Evolutionary conservation across 30 jellyfish, hydroid and myxozoan species (phyloP).

Genomic region (Cassiopea xamachana): DNA sequence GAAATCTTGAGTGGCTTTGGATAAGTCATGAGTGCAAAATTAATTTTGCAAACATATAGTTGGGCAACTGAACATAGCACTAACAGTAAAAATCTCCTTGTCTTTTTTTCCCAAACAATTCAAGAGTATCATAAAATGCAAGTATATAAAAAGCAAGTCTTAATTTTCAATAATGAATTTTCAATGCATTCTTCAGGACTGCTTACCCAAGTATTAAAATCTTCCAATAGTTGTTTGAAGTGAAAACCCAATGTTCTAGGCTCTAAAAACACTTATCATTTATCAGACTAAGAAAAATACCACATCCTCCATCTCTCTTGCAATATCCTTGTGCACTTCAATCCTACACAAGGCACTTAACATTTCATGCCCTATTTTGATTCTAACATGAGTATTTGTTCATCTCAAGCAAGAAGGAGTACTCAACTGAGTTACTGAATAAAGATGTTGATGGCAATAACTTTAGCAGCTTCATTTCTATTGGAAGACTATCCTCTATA

Average conservation of each 20-base stretch:
- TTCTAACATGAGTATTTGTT: constrained; percentile 21
- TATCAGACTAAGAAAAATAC: neutral
- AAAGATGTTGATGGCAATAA: constrained; percentile 12
- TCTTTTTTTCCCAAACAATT: too few species aligned
- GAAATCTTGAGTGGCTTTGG: neutral
- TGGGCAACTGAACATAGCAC: too few species aligned
- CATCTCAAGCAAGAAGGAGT: constrained; percentile 34
- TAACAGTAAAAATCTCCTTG: too few species aligned
- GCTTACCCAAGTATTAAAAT: too few species aligned
- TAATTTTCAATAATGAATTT: too few species aligned
- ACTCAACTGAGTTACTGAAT: constrained; percentile 42
- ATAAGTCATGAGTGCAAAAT: too few species aligned
- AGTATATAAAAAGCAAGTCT: too few species aligned
- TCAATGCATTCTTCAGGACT: too few species aligned
- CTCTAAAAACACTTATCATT: constrained; percentile 9
- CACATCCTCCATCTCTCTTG: constrained; percentile 1
- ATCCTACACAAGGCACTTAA: constrained; percentile 41
- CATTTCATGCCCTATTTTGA: constrained; percentile 51
- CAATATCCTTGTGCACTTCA: constrained; percentile 18
- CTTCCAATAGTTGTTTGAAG: too few species aligned
- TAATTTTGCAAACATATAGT: too few species aligned
- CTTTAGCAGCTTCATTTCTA: constrained; percentile 11
- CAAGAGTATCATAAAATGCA: too few species aligned
- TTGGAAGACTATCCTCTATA: constrained; percentile 6
- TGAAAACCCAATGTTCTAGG: constrained; percentile 14